These are phyloP conservation scores for Diplogasteroides magnus DNA, from an alignment of 1,140 invertebrate species.

Conservation along the genomic window DNA sequence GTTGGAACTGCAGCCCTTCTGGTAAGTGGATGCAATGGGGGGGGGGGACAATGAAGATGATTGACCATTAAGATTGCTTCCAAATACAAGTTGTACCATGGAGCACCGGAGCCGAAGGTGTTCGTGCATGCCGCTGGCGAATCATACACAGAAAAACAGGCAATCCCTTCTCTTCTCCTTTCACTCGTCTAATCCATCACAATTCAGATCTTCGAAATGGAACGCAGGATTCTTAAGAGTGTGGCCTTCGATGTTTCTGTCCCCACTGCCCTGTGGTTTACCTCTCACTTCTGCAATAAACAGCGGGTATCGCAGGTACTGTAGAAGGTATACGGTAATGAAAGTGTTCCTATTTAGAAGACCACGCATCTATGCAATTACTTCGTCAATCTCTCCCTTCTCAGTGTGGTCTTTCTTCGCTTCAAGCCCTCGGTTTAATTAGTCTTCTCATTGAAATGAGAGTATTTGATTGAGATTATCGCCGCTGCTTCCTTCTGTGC, in stretches of 20 bases:
- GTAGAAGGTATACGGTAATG: not conserved
- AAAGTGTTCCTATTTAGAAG: not conserved
- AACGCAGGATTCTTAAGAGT: slow-evolving; percentile 18
- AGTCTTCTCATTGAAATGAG: not conserved
- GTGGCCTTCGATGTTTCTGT: slow-evolving; percentile 25
- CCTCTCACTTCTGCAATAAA: not conserved
- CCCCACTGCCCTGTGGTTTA: slow-evolving; percentile 25
- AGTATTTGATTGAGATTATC: not conserved
- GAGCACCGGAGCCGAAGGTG: slow-evolving; percentile 59
- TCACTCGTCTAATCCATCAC: not conserved
- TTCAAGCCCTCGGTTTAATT: too few relatives aligned
- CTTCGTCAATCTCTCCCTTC: not conserved
- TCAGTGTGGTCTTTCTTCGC: too few relatives aligned
- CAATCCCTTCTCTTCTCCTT: slow-evolving; percentile 18
- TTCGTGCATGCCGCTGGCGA: slow-evolving; percentile 61
- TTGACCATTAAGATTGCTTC: slow-evolving; percentile 1
- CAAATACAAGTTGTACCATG: slow-evolving; percentile 58
- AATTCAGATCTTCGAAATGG: slow-evolving; percentile 19
- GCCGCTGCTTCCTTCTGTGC: not conserved
- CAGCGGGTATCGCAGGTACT: not conserved
- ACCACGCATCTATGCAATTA: not conserved
- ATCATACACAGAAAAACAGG: slow-evolving; percentile 58
- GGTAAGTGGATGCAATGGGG: slow-evolving; percentile 58
- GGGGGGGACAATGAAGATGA: slow-evolving; percentile 11
- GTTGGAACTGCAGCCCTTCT: slow-evolving; percentile 49